Base-by-base conservation (phyloP, 1,140 invertebrate species). In the Drosophila pseudoananassae region DNA sequence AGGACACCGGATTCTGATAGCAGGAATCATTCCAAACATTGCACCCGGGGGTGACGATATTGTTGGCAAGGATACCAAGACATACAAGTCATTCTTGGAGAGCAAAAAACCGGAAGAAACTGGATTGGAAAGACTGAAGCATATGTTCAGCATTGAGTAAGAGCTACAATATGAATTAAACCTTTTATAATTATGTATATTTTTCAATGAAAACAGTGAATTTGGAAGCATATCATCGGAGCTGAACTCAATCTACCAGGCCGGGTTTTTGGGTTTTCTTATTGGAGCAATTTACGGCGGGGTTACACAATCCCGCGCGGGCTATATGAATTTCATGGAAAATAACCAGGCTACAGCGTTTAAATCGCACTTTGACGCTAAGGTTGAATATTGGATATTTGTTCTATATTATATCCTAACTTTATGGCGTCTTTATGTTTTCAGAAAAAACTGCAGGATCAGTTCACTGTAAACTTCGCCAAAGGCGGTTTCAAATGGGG, bases 261-360 rank as follows among this genome's bases (percentile, higher is more conserved):
- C 93, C 14, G 92, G 93, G 6, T 74, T 93, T 15, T 65, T 92
- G 50, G 94, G 94, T 49, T 65, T 92, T 4, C 92, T 96, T 43
- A 38, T 94, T 43, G 95, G 95, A 45, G 93, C 90, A 1, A 66
- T 93, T 17, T 93, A 95, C 69, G 96, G 96, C 33, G 95, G 95
- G 49, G 84, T 95, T 71, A 75, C 92, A 10, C 85, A 92, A 73
- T 94, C 94, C n/a, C 92, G 92, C 76, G 75, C 79, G 2, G 93
- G 94, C 15, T 95, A 95, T 71, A 45, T 94, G n/a, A 92, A 94
- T 55, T 96, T 96, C 75, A 94, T 96, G 71, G 93, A 94, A 85
- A 95, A 93, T 51, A 96, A 97, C 92, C 93, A 96, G 92, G 95
- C 95, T 7, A 94, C 95, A 27, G 92, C 92, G 7, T 97, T 95